These are phyloP conservation scores for Chironomus riparius DNA, from an alignment of 2,888 invertebrate genomes.

Conservation along the genomic window DNA sequence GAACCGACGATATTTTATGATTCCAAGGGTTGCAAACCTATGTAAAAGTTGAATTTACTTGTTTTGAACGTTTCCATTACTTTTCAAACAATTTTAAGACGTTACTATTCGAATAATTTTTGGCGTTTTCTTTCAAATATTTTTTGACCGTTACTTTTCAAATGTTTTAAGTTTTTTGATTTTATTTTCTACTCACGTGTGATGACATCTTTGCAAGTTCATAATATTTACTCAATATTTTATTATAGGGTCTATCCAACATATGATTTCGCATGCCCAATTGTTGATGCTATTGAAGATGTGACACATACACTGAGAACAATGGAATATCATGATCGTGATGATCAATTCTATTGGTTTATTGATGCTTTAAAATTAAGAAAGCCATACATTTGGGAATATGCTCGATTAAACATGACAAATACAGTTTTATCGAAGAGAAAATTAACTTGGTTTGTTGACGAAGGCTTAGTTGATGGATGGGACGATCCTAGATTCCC, in stretches of 20 bases:
- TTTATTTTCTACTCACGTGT: too few relatives aligned
- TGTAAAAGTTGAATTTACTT: too few relatives aligned
- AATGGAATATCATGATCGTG: constrained; percentile 97
- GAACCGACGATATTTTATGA: too few relatives aligned
- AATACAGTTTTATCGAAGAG: constrained; percentile 97
- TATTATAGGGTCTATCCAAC: constrained; percentile 89
- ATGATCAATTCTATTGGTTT: constrained; percentile 97
- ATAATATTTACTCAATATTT: constrained; percentile 27
- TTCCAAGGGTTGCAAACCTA: too few relatives aligned
- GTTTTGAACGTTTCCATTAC: too few relatives aligned
- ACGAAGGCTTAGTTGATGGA: constrained; percentile 87
- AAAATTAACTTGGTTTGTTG: constrained; percentile 96
- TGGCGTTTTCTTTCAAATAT: too few relatives aligned
- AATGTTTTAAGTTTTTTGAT: too few relatives aligned
- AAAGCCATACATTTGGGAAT: constrained; percentile 93
- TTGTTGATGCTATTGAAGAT: constrained; percentile 94
- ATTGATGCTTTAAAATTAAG: constrained; percentile 77
- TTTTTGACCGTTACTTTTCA: too few relatives aligned
- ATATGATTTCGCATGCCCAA: constrained; percentile 99
- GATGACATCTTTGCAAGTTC: too few relatives aligned
- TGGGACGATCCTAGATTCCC: constrained; percentile 50
- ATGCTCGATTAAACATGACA: constrained; percentile 93
- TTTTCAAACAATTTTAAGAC: too few relatives aligned
- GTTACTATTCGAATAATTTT: too few relatives aligned
- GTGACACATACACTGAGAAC: constrained; percentile 97